A percentile compares a stretch with the other conserved stretches of the same genome.
phyloP scores from a whole-genome alignment of 2,113 vertebrate genomes.

The Dendropsophus ebraccatus region DNA sequence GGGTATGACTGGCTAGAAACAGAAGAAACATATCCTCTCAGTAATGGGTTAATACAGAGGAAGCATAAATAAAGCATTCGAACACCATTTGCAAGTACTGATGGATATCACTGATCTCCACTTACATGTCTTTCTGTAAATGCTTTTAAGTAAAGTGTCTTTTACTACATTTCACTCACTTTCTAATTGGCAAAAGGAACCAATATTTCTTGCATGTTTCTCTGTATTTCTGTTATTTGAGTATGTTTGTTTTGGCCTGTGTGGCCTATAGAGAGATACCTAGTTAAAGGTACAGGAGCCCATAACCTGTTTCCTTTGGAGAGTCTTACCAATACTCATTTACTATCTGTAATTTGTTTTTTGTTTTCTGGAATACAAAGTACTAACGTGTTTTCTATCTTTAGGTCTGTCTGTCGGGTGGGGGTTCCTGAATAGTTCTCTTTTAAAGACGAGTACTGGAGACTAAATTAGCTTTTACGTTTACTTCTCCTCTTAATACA shows the following conservation, averaged over 20 bases:
- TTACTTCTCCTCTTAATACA: too few species aligned
- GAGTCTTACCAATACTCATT: background rate
- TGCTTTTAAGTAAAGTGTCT: slow-evolving; percentile 59
- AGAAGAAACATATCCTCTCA: background rate
- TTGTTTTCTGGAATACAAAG: background rate
- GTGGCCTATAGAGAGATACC: background rate
- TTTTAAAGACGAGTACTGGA: too few species aligned
- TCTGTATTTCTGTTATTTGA: slow-evolving; percentile 40
- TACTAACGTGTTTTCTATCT: too few species aligned
- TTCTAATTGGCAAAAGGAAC: slow-evolving; percentile 53
- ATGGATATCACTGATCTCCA: slow-evolving; percentile 55
- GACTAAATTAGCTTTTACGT: too few species aligned
- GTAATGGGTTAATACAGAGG: slow-evolving; percentile 49
- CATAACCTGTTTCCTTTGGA: too few species aligned
- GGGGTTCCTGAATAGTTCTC: too few species aligned
- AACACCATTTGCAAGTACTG: slow-evolving; percentile 49
- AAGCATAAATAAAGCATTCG: slow-evolving; percentile 57
- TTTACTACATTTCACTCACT: slow-evolving; percentile 55
- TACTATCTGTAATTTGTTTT: background rate
- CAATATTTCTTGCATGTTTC: slow-evolving; percentile 50
- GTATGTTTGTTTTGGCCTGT: slow-evolving; percentile 45
- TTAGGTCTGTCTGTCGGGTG: background rate
- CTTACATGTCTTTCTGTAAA: slow-evolving; percentile 60
- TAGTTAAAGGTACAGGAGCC: slow-evolving; percentile 26
- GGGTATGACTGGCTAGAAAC: background rate